Evolutionary conservation across 2,888 invertebrate genomes (phyloP), one percentile per base, ranked within the genome.

Genomic region (Volucella bombylans): DNA sequence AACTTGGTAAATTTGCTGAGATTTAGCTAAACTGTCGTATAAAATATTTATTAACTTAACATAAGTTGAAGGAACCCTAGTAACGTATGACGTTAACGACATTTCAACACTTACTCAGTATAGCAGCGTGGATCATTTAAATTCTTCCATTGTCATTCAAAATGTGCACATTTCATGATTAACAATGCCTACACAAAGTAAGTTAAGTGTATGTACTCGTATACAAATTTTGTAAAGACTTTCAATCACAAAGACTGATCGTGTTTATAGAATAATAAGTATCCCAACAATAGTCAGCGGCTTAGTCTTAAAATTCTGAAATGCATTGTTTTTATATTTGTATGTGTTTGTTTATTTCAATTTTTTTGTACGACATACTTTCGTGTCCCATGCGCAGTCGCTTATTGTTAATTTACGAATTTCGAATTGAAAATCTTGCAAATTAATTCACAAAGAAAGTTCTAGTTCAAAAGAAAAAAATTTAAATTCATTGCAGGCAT

Each of bases 181-280:
- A 50, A 50, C 62, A 65, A 61, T 69, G 57, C 52, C 14, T 52
- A 71, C 45, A 45, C 4, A 43, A 43, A 54, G 49, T 50, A 67
- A 15, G 61, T 54, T 41, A 47, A 64, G 65, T 65, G 64, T 81
- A 59, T n/a, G 12, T 62, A 23, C 18, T 23, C 18, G 18, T 43
- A 47, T 64, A 64, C 49, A 81, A 6, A 41, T 49, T 61, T 69
- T 64, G 55, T 74, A 81, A 64, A 81, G 57, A 59, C 59, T 76
- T 71, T 45, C 69, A 69, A 59, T 81, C 47, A 82, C 81, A 82
- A 82, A 77, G 81, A 38, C 77, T 59, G 15, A 31, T 31, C 2
- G 2, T 54, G 43, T 61, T 69, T 2, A 11, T 12, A 18, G 82
- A 82, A 77, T 82, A 71, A 11, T 76, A 71, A 81, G 9, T 59